Conservation (phyloP, 2,113 vertebrate genomes). For the Ciconia boyciana region DNA sequence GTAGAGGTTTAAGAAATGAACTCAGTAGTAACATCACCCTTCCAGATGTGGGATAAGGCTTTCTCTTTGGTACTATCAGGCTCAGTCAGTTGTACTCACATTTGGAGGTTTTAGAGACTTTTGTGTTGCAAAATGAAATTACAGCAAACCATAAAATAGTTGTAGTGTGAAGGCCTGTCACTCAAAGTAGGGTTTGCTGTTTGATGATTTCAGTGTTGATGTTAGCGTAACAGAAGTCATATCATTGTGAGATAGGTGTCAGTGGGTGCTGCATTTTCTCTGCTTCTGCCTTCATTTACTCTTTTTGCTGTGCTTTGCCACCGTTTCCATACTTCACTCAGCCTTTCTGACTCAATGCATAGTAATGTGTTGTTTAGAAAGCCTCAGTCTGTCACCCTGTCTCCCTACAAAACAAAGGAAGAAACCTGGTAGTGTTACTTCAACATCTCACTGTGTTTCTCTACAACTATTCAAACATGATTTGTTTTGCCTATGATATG, state of each 20-base stretch:
- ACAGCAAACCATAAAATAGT: not conserved
- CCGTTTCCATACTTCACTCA: not conserved
- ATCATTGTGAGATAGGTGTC: not conserved
- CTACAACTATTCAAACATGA: not conserved
- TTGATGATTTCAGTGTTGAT: not conserved
- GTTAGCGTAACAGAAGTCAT: not conserved
- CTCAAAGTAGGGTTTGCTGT: not conserved
- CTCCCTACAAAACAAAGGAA: not conserved
- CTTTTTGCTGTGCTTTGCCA: not conserved
- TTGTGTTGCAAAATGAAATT: not conserved
- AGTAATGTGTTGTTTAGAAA: not conserved
- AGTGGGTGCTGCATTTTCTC: not conserved
- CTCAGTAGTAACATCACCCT: not conserved
- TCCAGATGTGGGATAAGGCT: not conserved
- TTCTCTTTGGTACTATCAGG: not conserved
- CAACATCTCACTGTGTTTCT: not conserved
- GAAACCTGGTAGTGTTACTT: not conserved
- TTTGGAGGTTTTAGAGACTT: not conserved
- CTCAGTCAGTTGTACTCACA: not conserved
- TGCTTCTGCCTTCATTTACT: not conserved
- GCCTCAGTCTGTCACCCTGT: not conserved
- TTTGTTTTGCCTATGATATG: not conserved
- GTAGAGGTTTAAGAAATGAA: not conserved
- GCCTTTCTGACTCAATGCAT: not conserved
- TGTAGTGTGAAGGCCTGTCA: not conserved